Evolutionary conservation across 2,113 vertebrate genomes (phyloP).

Genomic region (Montifringilla adamsi): DNA sequence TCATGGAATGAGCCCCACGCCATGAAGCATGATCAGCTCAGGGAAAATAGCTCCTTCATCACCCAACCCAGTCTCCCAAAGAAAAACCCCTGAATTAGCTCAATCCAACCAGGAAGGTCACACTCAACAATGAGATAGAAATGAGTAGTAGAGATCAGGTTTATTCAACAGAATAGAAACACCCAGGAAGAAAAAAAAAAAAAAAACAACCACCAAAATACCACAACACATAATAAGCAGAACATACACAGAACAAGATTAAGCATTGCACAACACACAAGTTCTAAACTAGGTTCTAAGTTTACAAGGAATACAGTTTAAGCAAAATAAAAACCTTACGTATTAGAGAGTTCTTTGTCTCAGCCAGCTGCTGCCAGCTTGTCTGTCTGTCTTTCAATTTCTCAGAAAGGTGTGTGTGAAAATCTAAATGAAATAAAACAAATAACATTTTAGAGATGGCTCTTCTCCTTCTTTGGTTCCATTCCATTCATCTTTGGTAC

Average conservation of each 20-base stretch:
- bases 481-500: neutral
- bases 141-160: neutral
- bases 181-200: neutral
- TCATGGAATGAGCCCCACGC: fast-evolving
- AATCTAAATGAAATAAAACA: constrained; percentile 75
- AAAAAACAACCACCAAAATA: neutral
- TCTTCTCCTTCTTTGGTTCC: neutral
- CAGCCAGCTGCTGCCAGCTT: constrained; percentile 75
- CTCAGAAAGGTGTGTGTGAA: constrained; percentile 75
- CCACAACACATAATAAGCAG: neutral
- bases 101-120: neutral
- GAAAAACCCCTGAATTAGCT: neutral
- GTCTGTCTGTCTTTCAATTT: constrained; percentile 76
- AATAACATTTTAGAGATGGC: constrained; percentile 60
- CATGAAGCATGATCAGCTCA: neutral
- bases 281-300: constrained; percentile 14
- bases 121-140: neutral
- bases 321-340: constrained; percentile 73
- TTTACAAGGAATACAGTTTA: constrained; percentile 41
- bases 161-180: neutral
- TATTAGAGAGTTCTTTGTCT: constrained; percentile 75
- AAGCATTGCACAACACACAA: neutral
- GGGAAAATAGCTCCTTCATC: neutral
- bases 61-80: neutral
- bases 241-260: neutral